Percentiles rank a stretch among this genome's conserved stretches.
These are phyloP conservation scores for Rhadinocentrus ornatus DNA, from an alignment of 2,797 vertebrate genomes.

Conservation along the genomic window DNA sequence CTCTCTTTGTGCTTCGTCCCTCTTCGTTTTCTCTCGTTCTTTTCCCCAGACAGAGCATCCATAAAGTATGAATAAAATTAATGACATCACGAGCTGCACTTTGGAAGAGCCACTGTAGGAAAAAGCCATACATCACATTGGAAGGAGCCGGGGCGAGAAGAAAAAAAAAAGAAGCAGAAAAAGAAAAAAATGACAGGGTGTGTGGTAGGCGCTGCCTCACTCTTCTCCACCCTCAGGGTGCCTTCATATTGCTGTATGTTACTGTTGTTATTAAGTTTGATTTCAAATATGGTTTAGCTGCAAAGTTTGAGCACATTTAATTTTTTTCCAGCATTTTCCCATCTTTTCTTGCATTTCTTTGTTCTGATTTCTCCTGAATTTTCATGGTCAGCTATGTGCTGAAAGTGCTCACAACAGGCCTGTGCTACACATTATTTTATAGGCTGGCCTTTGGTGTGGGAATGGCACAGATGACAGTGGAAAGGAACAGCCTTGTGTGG, in stretches of 20 bases:
- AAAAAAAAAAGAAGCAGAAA: conserved; percentile 27
- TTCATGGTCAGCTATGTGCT: conserved; percentile 45
- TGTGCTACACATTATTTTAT: conserved; percentile 69
- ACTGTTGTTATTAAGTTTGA: conserved; percentile 53
- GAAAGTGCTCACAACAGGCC: conserved; percentile 83
- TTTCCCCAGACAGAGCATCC: conserved; percentile 81
- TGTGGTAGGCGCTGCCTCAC: conserved; percentile 49
- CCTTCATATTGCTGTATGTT: conserved; percentile 37
- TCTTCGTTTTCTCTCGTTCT: conserved; percentile 53
- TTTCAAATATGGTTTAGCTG: conserved; percentile 35
- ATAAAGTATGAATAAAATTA: conserved; percentile 87
- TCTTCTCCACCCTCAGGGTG: conserved; percentile 50
- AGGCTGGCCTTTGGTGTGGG: conserved; percentile 88
- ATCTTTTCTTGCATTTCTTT: conserved; percentile 35
- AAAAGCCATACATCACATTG: conserved; percentile 84
- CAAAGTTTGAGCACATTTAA: conserved; percentile 53
- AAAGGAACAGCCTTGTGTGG: conserved; percentile 89
- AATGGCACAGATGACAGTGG: conserved; percentile 94
- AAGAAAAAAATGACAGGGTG: conserved; percentile 50
- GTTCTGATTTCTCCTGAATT: conserved; percentile 33
- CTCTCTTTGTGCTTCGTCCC: conserved; percentile 40
- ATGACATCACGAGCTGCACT: conserved; percentile 87
- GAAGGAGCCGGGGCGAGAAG: conserved; percentile 55
- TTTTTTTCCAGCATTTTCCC: background rate
- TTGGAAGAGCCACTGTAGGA: conserved; percentile 84